Evolutionary conservation across 1,140 invertebrate genomes (phyloP), one percentile per base, ranked within the genome.

Genomic region (Pogonognathellus flavescens): DNA sequence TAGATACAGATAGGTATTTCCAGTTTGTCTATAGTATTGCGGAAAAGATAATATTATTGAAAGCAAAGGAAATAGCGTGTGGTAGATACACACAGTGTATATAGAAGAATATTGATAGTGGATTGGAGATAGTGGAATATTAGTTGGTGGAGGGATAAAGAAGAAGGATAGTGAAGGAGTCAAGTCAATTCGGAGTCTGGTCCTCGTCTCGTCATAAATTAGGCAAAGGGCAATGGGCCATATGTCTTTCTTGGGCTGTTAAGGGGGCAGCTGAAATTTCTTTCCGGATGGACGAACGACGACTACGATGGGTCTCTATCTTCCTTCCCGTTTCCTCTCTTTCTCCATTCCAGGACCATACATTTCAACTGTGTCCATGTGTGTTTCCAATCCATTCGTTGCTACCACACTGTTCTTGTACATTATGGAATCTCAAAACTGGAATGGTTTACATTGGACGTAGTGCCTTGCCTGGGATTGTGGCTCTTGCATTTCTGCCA

Each of bases 241-340:
- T 76, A 76, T 76, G 70, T 76, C 70, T 76, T 76, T 76, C 31
- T 76, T 49, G 70, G 70, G 70, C 49, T 76, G 70, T 49, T 76
- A 50, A 50, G 41, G 53, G 70, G 31, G 31, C 41, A 49, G 16
- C 9, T 10, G 70, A 76, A 18, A 50, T 49, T 76, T 76, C 70
- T 76, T 76, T 76, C 41, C 70, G 70, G 70, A 76, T 76, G 70
- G 70, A 76, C 70, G 70, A 31, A 50, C 14, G 31, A 62, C 22
- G 59, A 60, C 59, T 16, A 10, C 11, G 60, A 66, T 66, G 22
- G 22, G 62, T 25, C 25, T 25, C 25, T 9, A 25, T 66, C 22
- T 49, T 31, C 70, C 70, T n/a, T 76, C 16, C 31, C 70, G 16
- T 49, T 76, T 50, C 41, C 22, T 25, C 53, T 70, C 66, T 57